Base-by-base conservation (phyloP, 2,888 invertebrate genomes). In the Lymantria dispar region DNA sequence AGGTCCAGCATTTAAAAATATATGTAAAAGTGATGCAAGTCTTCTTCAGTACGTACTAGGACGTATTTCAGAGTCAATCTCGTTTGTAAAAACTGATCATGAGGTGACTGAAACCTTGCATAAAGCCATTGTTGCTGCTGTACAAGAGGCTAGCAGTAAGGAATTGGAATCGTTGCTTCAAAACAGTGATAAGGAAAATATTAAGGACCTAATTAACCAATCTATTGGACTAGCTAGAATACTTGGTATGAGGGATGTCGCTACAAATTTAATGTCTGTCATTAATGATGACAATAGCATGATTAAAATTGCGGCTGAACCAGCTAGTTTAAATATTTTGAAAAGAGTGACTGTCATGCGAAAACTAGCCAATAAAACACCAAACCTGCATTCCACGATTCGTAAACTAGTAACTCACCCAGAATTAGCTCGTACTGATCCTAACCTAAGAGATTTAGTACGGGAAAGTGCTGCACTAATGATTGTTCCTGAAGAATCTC, bases 401-500 rank as follows among this genome's bases (percentile, higher is more conserved):
- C 86, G 89, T 29, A 92, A 94, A 64, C 80, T 96, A 38, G 93
- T 93, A 73, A 92, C 92, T 43, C 93, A 95, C 71, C 94, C 95
- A 10, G 94, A 94, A 70, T 82, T 93, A 54, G 95, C 95, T 51
- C 93, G 94, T 52, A 93, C 92, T 14, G 95, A 96, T 83, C 94
- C 95, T 36, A 92, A 93, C 56, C 87, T 96, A 15, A 89, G 95
- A 45, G 94, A 95, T 70, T 85, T 96, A 45, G 94, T 96, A 0
- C 86, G 95, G 65, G 95, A 95, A 77, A 95, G 95, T 76, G 95
- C 94, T 1, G 94, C 94, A 7, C 82, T 96, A 29, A 93, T 95
- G 91, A 93, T 94, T 13, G 92, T 94, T 29, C 94, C 94, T 0
- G 94, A 94, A 77, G 93, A 94, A 63, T 80, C 87, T 2, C 91